These are phyloP conservation scores for Anagyrus pseudococci DNA, from an alignment of 2,888 invertebrate genomes.

Conservation along the genomic window DNA sequence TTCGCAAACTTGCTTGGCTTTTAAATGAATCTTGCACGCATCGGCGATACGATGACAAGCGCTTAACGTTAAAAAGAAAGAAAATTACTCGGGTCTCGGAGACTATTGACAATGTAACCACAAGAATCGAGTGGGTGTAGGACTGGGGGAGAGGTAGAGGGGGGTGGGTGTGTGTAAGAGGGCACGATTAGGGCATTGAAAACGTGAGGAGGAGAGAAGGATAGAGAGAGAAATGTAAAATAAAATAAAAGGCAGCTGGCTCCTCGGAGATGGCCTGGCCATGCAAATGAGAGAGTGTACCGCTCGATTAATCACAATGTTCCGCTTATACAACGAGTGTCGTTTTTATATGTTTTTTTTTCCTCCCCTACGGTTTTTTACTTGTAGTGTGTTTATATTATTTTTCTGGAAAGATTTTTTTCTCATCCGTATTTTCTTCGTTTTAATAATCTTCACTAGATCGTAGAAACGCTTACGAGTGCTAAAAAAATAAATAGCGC, in stretches of 20 bases:
- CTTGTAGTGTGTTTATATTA: neutral
- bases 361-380: conserved; percentile 1
- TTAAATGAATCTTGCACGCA: no score
- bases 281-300: conserved; percentile 13
- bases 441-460: neutral
- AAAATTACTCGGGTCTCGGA: neutral
- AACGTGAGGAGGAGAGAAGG: neutral
- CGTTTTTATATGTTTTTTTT: conserved; percentile 4
- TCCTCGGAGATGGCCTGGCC: conserved; percentile 11
- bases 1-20: no score
- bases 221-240: neutral
- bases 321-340: conserved; percentile 2
- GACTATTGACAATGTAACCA: no score
- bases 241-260: conserved; percentile 1
- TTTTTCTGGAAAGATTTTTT: neutral
- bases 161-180: no score
- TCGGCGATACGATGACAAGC: no score
- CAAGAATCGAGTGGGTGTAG: no score
- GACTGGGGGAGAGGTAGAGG: no score
- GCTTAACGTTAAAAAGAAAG: neutral
- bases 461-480: conserved; percentile 42
- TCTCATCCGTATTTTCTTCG: conserved; percentile 18
- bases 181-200: neutral
- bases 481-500: conserved; percentile 58
- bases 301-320: conserved; percentile 23